Percentiles rank a stretch among this genome's conserved stretches.
These are phyloP conservation scores for Empis stercorea DNA, from an alignment of 2,888 invertebrate genomes.

Conservation along the genomic window DNA sequence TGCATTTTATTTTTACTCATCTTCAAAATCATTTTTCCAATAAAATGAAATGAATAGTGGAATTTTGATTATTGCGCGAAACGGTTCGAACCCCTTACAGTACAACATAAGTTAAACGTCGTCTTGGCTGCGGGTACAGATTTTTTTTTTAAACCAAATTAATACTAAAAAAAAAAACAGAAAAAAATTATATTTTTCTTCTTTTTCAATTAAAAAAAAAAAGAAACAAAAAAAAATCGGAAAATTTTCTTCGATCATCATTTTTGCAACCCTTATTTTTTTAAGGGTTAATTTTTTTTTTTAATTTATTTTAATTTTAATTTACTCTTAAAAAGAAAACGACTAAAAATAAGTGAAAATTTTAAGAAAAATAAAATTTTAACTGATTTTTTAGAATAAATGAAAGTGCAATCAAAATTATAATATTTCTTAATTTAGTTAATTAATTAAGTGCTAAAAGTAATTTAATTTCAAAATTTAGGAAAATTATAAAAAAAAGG, in stretches of 20 bases:
- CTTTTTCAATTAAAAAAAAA: not conserved
- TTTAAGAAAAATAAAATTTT: too few species aligned
- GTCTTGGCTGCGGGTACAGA: not conserved
- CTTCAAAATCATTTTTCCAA: not conserved
- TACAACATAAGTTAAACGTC: too few species aligned
- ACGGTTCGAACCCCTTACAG: not conserved
- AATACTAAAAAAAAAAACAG: not conserved
- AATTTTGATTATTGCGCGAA: not conserved
- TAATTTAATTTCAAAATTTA: too few species aligned
- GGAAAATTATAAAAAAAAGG: too few species aligned
- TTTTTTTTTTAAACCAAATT: not conserved
- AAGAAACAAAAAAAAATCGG: not conserved
- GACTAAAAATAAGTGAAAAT: too few species aligned
- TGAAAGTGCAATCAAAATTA: too few species aligned
- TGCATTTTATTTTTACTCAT: not conserved
- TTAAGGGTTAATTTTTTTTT: slow-evolving; percentile 6
- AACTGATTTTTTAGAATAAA: too few species aligned
- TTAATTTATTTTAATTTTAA: not conserved
- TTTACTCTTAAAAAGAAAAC: too few species aligned
- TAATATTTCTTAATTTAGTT: too few species aligned
- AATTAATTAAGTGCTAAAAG: too few species aligned
- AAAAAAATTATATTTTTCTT: not conserved
- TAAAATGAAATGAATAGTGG: not conserved
- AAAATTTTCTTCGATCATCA: too few species aligned
- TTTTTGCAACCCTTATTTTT: not conserved